phyloP scores from a whole-genome alignment of 2,888 invertebrate species.

The Orchestes rusci region DNA sequence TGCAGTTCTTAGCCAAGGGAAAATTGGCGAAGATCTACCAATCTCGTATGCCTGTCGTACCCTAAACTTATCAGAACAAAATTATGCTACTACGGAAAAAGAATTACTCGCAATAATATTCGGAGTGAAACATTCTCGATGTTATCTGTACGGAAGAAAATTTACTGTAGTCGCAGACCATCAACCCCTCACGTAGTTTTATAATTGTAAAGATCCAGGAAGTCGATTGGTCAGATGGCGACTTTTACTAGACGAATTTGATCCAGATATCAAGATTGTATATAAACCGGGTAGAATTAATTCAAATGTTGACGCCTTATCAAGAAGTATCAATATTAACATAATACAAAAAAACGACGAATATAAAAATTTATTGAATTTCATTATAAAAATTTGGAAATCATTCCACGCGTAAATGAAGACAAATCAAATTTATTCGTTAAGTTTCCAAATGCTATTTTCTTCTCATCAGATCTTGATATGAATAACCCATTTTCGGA shows the following conservation, averaged over 20 bases:
- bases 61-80: constrained; percentile 33
- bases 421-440: neutral
- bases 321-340: too few species aligned
- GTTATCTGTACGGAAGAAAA: constrained; percentile 37
- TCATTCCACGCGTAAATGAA: neutral
- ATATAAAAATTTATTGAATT: too few species aligned
- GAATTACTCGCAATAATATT: constrained; percentile 39
- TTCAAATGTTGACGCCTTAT: too few species aligned
- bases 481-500: neutral
- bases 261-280: constrained; percentile 3
- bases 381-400: neutral
- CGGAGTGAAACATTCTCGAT: constrained; percentile 35
- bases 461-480: too few species aligned
- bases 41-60: constrained; percentile 37
- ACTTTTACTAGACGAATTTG: constrained; percentile 18
- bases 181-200: constrained; percentile 35
- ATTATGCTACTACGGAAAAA: constrained; percentile 37
- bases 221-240: constrained; percentile 33
- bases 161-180: constrained; percentile 38
- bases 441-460: neutral
- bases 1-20: constrained; percentile 30
- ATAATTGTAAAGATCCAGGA: constrained; percentile 32
- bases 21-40: constrained; percentile 30
- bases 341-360: too few species aligned
- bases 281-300: constrained; percentile 15